Conservation (phyloP, 2,888 invertebrate genomes). For the Microctonus aethiopoides region DNA sequence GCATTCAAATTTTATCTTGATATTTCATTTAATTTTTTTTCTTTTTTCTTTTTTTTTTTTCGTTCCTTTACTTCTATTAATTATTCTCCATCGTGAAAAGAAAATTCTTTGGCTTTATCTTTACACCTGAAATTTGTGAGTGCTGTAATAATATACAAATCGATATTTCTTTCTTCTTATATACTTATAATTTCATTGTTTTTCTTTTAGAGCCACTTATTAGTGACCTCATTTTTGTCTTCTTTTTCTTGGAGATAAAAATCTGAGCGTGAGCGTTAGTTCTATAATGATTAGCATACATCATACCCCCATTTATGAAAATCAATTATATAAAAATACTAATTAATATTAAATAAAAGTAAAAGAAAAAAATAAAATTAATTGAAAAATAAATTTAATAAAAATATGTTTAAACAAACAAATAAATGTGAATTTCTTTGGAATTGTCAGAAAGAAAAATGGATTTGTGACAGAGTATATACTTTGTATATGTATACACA, state of each 20-base stretch:
- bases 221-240: conserved; percentile 20
- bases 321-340: neutral
- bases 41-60: neutral
- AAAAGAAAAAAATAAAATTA: neutral
- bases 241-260: conserved; percentile 24
- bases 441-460: conserved; percentile 28
- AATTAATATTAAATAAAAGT: neutral
- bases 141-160: neutral
- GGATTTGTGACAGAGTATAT: neutral
- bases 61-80: neutral
- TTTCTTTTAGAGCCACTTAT: neutral
- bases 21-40: neutral
- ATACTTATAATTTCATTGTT: neutral
- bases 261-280: neutral
- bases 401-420: neutral
- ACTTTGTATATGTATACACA: neutral
- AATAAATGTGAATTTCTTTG: neutral
- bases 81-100: neutral
- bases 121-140: neutral
- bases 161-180: neutral
- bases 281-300: conserved; percentile 19
- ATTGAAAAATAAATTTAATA: neutral
- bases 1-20: conserved; percentile 36
- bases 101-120: neutral
- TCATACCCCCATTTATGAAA: neutral